These are phyloP conservation scores for Neomorphus geoffroyi DNA, from an alignment of 2,797 vertebrate species.

Conservation along the genomic window DNA sequence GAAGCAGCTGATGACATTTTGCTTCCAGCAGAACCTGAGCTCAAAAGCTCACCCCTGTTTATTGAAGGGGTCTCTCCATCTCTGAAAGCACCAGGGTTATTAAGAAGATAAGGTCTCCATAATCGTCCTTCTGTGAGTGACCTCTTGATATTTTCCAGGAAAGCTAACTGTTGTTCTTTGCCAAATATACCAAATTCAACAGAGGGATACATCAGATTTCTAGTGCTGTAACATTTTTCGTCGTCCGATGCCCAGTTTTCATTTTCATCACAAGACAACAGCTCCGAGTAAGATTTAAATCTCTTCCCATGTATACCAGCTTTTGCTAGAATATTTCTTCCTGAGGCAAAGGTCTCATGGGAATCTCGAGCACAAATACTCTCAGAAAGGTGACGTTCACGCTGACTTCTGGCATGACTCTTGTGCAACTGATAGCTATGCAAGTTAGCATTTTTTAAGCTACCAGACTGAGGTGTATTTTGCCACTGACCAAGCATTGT, in stretches of 20 bases:
- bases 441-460: constrained; percentile 65
- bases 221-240: constrained; percentile 34
- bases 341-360: constrained; percentile 13
- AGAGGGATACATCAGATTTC: constrained; percentile 67
- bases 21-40: constrained; percentile 64
- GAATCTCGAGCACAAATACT: constrained; percentile 48
- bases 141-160: constrained; percentile 79
- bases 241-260: constrained; percentile 59
- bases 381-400: constrained; percentile 76
- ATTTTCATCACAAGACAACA: constrained; percentile 72
- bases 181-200: constrained; percentile 81
- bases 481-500: background rate
- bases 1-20: constrained; percentile 67
- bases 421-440: background rate
- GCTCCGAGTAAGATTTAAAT: constrained; percentile 76
- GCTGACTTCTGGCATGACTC: constrained; percentile 48
- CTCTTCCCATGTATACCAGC: constrained; percentile 33
- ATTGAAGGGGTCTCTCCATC: constrained; percentile 43
- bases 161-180: constrained; percentile 79
- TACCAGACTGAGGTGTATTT: constrained; percentile 38
- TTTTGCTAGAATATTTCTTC: background rate
- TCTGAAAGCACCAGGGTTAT: constrained; percentile 71
- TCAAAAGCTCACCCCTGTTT: constrained; percentile 37
- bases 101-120: constrained; percentile 78
- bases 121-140: constrained; percentile 80